Conservation (phyloP, 1,140 invertebrate genomes). For the Drosophila novamexicana region DNA sequence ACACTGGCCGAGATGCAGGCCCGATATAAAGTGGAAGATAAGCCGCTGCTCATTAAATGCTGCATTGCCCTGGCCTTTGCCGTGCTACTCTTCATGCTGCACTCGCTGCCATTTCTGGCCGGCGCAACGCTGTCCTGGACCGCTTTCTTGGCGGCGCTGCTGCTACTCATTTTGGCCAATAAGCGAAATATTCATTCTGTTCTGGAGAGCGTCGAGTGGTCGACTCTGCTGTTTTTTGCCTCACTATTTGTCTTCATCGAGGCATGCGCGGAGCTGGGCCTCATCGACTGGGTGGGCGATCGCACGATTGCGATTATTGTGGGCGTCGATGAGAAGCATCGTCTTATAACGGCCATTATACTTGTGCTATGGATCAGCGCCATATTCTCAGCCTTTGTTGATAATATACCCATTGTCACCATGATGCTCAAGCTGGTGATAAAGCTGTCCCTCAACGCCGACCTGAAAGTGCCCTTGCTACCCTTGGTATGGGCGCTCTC, state of each 20-base stretch:
- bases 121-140: slow-evolving; percentile 89
- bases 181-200: slow-evolving; percentile 87
- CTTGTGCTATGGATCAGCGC: slow-evolving; percentile 90
- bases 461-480: slow-evolving; percentile 87
- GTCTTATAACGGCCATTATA: slow-evolving; percentile 88
- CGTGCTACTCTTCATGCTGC: slow-evolving; percentile 88
- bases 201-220: slow-evolving; percentile 90
- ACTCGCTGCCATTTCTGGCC: slow-evolving; percentile 87
- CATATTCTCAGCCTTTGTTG: slow-evolving; percentile 89
- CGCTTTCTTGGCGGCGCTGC: slow-evolving; percentile 88
- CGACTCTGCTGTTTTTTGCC: slow-evolving; percentile 91
- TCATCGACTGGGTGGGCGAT: slow-evolving; percentile 89
- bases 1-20: slow-evolving; percentile 27
- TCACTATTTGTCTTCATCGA: slow-evolving; percentile 91
- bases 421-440: slow-evolving; percentile 91
- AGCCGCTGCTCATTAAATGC: slow-evolving; percentile 87
- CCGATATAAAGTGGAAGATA: slow-evolving; percentile 86
- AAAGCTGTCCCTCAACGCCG: slow-evolving; percentile 85
- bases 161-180: slow-evolving; percentile 87
- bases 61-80: slow-evolving; percentile 86
- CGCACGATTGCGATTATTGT: slow-evolving; percentile 87
- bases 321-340: slow-evolving; percentile 85
- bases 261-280: slow-evolving; percentile 87
- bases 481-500: slow-evolving; percentile 90
- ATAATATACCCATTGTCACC: slow-evolving; percentile 91